Percentiles rank a stretch among this genome's conserved stretches.
These are phyloP conservation scores for Papilio demoleus DNA, from an alignment of 2,888 invertebrate genomes.

Conservation along the genomic window DNA sequence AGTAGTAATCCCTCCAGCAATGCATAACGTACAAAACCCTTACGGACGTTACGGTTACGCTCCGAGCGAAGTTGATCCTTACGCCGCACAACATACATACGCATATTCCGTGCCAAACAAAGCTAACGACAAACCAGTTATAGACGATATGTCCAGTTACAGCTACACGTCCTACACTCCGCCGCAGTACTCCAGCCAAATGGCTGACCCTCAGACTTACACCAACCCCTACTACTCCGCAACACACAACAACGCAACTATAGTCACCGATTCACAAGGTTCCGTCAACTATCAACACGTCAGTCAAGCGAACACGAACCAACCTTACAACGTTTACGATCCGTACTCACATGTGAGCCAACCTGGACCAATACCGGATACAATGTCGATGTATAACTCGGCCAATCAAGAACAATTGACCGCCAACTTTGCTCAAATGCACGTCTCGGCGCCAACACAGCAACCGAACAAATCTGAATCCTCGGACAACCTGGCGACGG, in stretches of 20 bases:
- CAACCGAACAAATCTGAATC: conserved; percentile 53
- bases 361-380: conserved; percentile 56
- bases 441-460: conserved; percentile 53
- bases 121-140: conserved; percentile 57
- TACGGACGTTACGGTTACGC: conserved; percentile 65
- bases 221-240: conserved; percentile 69
- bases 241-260: conserved; percentile 60
- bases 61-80: conserved; percentile 58
- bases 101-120: conserved; percentile 59
- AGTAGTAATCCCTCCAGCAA: conserved; percentile 58
- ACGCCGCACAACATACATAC: conserved; percentile 57
- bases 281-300: conserved; percentile 48
- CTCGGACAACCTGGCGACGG: conserved; percentile 50
- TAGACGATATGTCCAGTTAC: conserved; percentile 56
- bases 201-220: conserved; percentile 64
- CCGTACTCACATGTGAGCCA: conserved; percentile 51
- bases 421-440: conserved; percentile 70
- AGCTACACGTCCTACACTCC: conserved; percentile 70
- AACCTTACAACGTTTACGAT: conserved; percentile 51
- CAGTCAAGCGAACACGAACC: conserved; percentile 49
- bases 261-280: conserved; percentile 66
- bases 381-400: conserved; percentile 50
- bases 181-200: conserved; percentile 62
- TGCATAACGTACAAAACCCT: conserved; percentile 57
- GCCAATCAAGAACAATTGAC: conserved; percentile 59